Evolutionary conservation across 2,797 vertebrate genomes (phyloP).

Genomic region (Melanitta fusca): DNA sequence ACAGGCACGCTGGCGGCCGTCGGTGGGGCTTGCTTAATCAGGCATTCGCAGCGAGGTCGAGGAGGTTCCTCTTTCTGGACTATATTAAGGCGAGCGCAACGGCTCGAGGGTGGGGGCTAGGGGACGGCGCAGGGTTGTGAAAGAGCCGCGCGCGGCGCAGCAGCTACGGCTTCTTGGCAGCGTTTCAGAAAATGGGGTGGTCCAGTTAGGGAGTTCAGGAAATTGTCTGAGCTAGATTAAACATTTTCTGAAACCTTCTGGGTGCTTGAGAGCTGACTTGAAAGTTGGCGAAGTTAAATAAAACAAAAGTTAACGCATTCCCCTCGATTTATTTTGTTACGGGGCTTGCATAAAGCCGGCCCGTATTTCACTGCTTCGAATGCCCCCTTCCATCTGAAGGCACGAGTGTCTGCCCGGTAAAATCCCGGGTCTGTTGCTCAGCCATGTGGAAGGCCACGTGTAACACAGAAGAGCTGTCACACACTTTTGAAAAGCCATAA

Average conservation of each 20-base stretch:
- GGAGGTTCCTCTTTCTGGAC: constrained; percentile 56
- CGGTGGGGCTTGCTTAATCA: not conserved
- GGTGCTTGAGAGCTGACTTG: constrained; percentile 73
- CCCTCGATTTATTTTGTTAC: constrained; percentile 66
- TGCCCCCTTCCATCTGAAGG: not conserved
- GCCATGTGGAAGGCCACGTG: not conserved
- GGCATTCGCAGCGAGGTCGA: not conserved
- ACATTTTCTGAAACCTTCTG: constrained; percentile 79
- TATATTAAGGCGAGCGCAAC: constrained; percentile 4
- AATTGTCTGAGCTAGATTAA: constrained; percentile 83
- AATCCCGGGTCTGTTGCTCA: not conserved
- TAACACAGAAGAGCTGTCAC: not conserved
- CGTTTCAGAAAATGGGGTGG: constrained; percentile 75
- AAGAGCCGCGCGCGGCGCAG: constrained; percentile 34
- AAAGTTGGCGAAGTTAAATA: constrained; percentile 78
- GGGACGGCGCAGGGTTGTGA: constrained; percentile 57
- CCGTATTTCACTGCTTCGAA: constrained; percentile 14
- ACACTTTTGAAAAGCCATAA: constrained; percentile 7
- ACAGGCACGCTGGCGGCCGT: not conserved
- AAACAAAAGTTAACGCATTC: constrained; percentile 78
- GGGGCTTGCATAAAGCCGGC: constrained; percentile 41
- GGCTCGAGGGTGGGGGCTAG: constrained; percentile 13
- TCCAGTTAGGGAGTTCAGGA: constrained; percentile 79
- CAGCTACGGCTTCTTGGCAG: constrained; percentile 71
- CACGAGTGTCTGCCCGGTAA: not conserved